Conservation (phyloP, 2,888 invertebrate genomes). For the Endotricha flammealis region DNA sequence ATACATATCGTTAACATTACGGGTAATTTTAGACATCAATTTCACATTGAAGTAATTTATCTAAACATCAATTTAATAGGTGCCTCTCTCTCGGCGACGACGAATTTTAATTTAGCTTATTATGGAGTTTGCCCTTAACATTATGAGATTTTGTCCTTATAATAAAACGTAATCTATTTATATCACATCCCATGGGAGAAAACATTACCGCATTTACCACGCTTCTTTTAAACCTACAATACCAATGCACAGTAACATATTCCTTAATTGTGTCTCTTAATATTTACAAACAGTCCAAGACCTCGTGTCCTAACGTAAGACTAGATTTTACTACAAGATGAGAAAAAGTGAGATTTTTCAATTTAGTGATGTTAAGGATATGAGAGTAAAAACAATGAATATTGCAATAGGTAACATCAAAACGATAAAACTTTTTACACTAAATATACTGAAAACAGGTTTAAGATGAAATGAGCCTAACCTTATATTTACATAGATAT, state of each 20-base stretch:
- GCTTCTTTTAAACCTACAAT: slow-evolving; percentile 25
- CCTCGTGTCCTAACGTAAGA: slow-evolving; percentile 72
- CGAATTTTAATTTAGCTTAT: slow-evolving; percentile 36
- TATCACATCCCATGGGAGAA: slow-evolving; percentile 68
- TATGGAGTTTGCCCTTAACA: slow-evolving; percentile 38
- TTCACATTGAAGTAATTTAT: slow-evolving; percentile 43
- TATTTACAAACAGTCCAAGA: slow-evolving; percentile 68
- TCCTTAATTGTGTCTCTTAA: slow-evolving; percentile 48
- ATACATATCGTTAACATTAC: slow-evolving; percentile 31
- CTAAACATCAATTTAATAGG: slow-evolving; percentile 41
- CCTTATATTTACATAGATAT: slow-evolving; percentile 44
- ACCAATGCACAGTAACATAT: slow-evolving; percentile 50
- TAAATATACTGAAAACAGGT: slow-evolving; percentile 30
- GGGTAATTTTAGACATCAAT: slow-evolving; percentile 58
- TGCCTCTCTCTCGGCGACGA: slow-evolving; percentile 52
- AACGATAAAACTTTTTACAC: slow-evolving; percentile 36
- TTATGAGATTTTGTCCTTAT: slow-evolving; percentile 63
- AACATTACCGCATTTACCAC: slow-evolving; percentile 51
- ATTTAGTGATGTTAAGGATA: slow-evolving; percentile 38
- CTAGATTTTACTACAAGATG: slow-evolving; percentile 74
- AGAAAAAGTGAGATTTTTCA: slow-evolving; percentile 49
- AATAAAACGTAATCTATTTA: slow-evolving; percentile 56
- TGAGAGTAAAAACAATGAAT: slow-evolving; percentile 29
- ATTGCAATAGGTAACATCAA: slow-evolving; percentile 42
- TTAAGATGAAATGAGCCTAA: slow-evolving; percentile 28